These are phyloP conservation scores for Helicorthomorpha holstii DNA, from an alignment of 1,140 invertebrate species.

Conservation along the genomic window DNA sequence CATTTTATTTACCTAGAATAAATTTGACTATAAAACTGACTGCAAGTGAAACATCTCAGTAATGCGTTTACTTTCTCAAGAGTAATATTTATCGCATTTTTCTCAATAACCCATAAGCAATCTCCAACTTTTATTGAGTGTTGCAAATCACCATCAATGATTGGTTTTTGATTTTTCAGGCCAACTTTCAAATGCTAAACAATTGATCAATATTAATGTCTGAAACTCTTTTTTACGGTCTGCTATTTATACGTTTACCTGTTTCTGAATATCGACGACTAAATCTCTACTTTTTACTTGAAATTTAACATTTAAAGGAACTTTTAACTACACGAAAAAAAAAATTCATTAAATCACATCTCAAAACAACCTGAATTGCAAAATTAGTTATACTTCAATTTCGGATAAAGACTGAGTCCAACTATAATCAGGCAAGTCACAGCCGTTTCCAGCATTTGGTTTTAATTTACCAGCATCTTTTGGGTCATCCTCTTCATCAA, in stretches of 20 bases:
- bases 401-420: slow-evolving; percentile 96
- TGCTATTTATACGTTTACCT: no score
- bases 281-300: slow-evolving; percentile 66
- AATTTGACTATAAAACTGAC: no score
- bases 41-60: not conserved
- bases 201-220: no score
- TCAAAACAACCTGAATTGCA: not conserved
- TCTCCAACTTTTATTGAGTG: slow-evolving; percentile 90
- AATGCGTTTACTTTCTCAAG: slow-evolving; percentile 61
- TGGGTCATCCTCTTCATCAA: slow-evolving; percentile 62
- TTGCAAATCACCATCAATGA: slow-evolving; percentile 80
- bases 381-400: slow-evolving; percentile 61
- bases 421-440: slow-evolving; percentile 78
- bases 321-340: slow-evolving; percentile 70
- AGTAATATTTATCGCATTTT: slow-evolving; percentile 66
- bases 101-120: slow-evolving; percentile 90
- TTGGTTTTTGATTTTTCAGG: slow-evolving; percentile 71
- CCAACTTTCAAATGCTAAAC: slow-evolving; percentile 64
- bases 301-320: slow-evolving; percentile 62
- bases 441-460: slow-evolving; percentile 91
- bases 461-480: slow-evolving; percentile 73
- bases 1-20: slow-evolving; percentile 83
- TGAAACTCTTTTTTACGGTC: no score
- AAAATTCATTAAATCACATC: not conserved
- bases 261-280: slow-evolving; percentile 62